Evolutionary conservation across 2,797 vertebrate species (phyloP).

Genomic region (Lutjanus campechanus): DNA sequence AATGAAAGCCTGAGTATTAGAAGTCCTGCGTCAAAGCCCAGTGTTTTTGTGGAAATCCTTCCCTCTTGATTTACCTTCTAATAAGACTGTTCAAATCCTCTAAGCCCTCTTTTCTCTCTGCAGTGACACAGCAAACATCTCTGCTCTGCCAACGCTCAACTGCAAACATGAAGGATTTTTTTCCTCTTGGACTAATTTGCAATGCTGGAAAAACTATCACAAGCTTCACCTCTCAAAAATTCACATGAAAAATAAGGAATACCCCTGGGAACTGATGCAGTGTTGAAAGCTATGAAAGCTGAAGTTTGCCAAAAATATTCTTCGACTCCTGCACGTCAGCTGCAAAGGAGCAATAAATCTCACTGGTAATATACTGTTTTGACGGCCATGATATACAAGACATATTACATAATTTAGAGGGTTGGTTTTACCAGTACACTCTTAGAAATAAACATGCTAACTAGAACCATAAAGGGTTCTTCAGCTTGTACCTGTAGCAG

Average conservation of each 20-base stretch:
- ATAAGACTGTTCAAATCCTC: constrained; percentile 21
- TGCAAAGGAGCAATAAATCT: constrained; percentile 34
- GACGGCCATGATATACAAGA: constrained; percentile 14
- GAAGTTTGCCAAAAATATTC: constrained; percentile 35
- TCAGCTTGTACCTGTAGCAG: too few species aligned
- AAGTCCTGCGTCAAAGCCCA: constrained; percentile 31
- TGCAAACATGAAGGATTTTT: constrained; percentile 5
- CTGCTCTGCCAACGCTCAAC: constrained; percentile 14
- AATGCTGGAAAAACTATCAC: constrained; percentile 28
- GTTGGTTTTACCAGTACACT: background rate
- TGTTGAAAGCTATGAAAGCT: constrained; percentile 37
- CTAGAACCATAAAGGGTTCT: too few species aligned
- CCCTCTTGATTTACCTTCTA: constrained; percentile 27
- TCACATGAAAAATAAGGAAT: constrained; percentile 39
- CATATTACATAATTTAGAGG: constrained; percentile 13
- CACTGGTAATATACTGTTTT: constrained; percentile 2
- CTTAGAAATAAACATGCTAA: too few species aligned
- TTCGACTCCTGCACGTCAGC: constrained; percentile 16
- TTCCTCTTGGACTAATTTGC: constrained; percentile 9
- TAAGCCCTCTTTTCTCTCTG: constrained; percentile 17
- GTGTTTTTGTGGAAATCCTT: constrained; percentile 34
- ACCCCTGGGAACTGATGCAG: constrained; percentile 40
- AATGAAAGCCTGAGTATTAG: constrained; percentile 28
- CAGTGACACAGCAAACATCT: constrained; percentile 25
- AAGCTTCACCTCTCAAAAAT: constrained; percentile 42